A percentile compares a stretch with the other conserved stretches of the same genome.
These are phyloP conservation scores for Pachyuromys duprasi DNA, from an alignment of 2,797 vertebrate species.

Conservation along the genomic window DNA sequence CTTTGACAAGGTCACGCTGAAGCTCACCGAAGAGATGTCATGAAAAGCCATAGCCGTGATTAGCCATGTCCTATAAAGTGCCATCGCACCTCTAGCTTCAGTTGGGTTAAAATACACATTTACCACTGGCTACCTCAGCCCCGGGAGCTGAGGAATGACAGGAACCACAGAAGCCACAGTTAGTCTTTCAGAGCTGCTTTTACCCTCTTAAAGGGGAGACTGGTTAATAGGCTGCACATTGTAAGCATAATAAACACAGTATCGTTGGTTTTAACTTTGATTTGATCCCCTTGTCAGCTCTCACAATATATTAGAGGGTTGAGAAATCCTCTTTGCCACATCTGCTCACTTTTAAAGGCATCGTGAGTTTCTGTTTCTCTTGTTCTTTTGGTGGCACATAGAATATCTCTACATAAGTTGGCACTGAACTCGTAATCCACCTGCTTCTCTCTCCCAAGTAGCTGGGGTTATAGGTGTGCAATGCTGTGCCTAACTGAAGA, in stretches of 20 bases:
- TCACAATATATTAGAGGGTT: background rate
- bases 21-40: conserved; percentile 83
- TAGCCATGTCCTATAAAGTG: conserved; percentile 80
- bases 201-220: background rate
- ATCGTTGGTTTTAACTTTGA: background rate
- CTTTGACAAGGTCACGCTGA: conserved; percentile 89
- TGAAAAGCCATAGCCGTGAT: conserved; percentile 82
- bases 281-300: background rate
- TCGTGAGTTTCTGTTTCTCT: background rate
- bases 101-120: conserved; percentile 45
- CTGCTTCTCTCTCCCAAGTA: fast-evolving
- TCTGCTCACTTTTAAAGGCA: background rate
- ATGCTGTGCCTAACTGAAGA: background rate
- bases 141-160: background rate
- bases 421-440: background rate
- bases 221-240: background rate
- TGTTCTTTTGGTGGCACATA: background rate
- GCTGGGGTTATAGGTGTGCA: background rate
- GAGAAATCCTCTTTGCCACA: background rate
- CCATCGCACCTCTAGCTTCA: conserved; percentile 70
- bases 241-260: background rate
- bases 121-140: background rate
- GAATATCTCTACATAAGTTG: background rate
- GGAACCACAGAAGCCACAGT: background rate
- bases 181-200: background rate